Conservation (phyloP, 1,140 invertebrate species). For the Globodera ellingtonae region DNA sequence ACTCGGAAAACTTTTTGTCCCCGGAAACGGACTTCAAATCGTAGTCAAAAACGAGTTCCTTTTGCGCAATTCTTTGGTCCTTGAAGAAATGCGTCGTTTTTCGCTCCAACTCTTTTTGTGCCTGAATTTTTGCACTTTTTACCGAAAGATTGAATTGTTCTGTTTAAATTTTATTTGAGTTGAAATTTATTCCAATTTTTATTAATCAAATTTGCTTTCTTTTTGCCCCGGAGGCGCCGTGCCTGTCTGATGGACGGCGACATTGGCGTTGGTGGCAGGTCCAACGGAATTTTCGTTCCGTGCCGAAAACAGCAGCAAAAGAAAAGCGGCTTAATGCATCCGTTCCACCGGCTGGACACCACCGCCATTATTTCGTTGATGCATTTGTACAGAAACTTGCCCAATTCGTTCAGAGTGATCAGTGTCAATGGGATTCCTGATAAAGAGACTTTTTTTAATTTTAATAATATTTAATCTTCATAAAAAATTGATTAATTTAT, state of each 20-base stretch:
- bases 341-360: conserved; percentile 7
- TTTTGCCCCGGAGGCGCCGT: background rate
- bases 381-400: conserved; percentile 88
- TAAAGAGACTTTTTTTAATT: background rate
- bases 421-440: conserved; percentile 86
- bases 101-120: conserved; percentile 22
- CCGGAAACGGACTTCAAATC: background rate
- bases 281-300: background rate
- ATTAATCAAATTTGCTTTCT: too few species aligned
- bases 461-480: background rate
- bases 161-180: too few species aligned
- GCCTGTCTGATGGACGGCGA: conserved; percentile 1
- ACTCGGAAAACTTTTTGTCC: conserved; percentile 12
- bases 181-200: too few species aligned
- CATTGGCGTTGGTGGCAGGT: background rate
- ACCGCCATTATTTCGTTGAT: conserved; percentile 31
- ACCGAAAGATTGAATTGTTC: background rate
- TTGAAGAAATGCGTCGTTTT: conserved; percentile 31
- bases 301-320: background rate
- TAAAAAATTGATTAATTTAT: too few species aligned
- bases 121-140: background rate
- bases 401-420: conserved; percentile 88
- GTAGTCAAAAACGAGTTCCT: conserved; percentile 14
- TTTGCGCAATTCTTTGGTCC: conserved; percentile 17
- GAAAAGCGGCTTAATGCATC: background rate